A percentile compares a stretch with the other conserved stretches of the same genome.
phyloP scores from a whole-genome alignment of 35 echinoderm and acorn worm species.

The Apostichopus californicus region DNA sequence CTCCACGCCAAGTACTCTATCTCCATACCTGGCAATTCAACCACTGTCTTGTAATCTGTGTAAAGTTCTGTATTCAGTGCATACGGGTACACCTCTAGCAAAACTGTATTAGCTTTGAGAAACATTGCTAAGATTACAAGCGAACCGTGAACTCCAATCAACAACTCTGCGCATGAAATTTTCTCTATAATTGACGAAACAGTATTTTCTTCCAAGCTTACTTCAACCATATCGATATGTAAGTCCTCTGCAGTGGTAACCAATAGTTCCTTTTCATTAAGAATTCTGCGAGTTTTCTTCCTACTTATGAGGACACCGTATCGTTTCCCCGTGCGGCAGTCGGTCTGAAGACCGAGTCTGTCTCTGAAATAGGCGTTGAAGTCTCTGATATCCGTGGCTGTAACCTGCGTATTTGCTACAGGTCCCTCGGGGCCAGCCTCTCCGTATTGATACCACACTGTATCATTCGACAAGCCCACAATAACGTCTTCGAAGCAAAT shows the following conservation, averaged over 20 bases:
- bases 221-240: neutral
- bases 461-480: slow-evolving; percentile 6
- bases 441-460: slow-evolving; percentile 31
- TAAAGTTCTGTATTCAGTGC: neutral
- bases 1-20: slow-evolving; percentile 32
- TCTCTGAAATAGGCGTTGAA: neutral
- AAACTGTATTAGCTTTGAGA: neutral
- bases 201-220: neutral
- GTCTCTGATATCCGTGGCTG: neutral
- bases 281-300: neutral
- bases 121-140: slow-evolving; percentile 26
- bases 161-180: neutral
- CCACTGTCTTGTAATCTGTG: neutral
- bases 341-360: neutral
- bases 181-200: neutral
- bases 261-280: slow-evolving; percentile 14
- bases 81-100: slow-evolving; percentile 15
- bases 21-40: neutral
- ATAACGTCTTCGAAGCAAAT: slow-evolving; percentile 13
- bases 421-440: neutral
- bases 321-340: neutral
- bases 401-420: neutral
- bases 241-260: neutral
- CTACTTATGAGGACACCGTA: slow-evolving; percentile 24
- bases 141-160: neutral